These are phyloP conservation scores for Peromyscus californicus DNA, from an alignment of 2,113 vertebrate species.

Conservation along the genomic window DNA sequence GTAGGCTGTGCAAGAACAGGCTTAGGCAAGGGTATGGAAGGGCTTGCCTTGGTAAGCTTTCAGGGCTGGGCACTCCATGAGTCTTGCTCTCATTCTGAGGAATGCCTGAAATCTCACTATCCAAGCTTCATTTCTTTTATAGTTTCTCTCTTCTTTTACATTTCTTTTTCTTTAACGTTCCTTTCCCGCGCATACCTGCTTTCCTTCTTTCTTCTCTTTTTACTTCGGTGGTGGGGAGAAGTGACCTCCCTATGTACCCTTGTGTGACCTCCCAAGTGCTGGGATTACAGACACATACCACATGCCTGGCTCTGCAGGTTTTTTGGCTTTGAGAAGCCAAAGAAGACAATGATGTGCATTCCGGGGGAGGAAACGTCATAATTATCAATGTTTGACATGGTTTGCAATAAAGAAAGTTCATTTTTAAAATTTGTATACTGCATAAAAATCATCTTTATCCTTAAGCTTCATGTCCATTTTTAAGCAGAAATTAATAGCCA, in stretches of 20 bases:
- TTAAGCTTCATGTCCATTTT: not conserved
- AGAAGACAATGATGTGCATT: not conserved
- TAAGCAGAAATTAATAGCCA: not conserved
- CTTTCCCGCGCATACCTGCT: not conserved
- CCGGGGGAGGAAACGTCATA: not conserved
- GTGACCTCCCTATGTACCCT: not conserved
- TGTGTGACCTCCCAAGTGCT: not conserved
- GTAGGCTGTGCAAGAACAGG: not conserved
- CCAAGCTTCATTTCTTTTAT: not conserved
- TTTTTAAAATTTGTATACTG: not conserved
- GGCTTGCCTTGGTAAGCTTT: not conserved
- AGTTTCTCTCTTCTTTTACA: not conserved
- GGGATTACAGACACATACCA: not conserved
- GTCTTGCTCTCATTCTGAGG: not conserved
- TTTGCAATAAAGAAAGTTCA: slow-evolving; percentile 1
- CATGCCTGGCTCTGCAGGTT: not conserved
- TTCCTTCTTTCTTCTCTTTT: not conserved
- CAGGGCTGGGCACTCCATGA: not conserved
- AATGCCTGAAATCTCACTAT: not conserved
- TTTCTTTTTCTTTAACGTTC: not conserved
- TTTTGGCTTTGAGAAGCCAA: not conserved
- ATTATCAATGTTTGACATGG: not conserved
- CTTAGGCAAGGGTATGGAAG: not conserved
- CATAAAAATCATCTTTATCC: not conserved
- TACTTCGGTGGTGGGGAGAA: not conserved